These are phyloP conservation scores for Crossaster papposus DNA, from an alignment of 53 echinoderm and acorn worm genomes.

Conservation along the genomic window DNA sequence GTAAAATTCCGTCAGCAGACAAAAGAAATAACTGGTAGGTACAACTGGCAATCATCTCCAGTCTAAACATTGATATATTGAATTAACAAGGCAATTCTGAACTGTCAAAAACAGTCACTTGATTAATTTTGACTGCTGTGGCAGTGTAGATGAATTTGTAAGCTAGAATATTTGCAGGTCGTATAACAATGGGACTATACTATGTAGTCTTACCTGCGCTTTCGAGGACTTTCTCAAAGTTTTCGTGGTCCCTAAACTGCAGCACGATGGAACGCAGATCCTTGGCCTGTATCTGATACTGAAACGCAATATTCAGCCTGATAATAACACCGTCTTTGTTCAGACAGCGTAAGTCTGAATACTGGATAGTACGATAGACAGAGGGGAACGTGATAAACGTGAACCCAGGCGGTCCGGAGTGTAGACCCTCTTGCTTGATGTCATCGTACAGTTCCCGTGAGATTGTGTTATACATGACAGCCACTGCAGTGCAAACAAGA, in stretches of 20 bases:
- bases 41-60: no score
- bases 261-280: conserved; percentile 62
- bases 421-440: conserved; percentile 72
- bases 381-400: conserved; percentile 74
- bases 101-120: no score
- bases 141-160: no score
- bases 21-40: no score
- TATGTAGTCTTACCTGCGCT: conserved; percentile 56
- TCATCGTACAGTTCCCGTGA: conserved; percentile 60
- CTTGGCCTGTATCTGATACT: conserved; percentile 66
- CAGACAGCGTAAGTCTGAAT: conserved; percentile 59
- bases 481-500: conserved; percentile 67
- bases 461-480: conserved; percentile 79
- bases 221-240: conserved; percentile 64
- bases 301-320: conserved; percentile 70
- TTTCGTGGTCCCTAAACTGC: conserved; percentile 76
- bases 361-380: conserved; percentile 72
- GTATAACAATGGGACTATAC: not conserved
- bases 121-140: no score
- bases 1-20: no score
- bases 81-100: no score
- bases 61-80: no score
- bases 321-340: conserved; percentile 81
- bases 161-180: not conserved
- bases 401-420: conserved; percentile 78